Percentiles rank a stretch among this genome's conserved stretches.
Evolutionary conservation across 2,113 vertebrate species (phyloP).

Genomic region (Thalassoma bifasciatum): DNA sequence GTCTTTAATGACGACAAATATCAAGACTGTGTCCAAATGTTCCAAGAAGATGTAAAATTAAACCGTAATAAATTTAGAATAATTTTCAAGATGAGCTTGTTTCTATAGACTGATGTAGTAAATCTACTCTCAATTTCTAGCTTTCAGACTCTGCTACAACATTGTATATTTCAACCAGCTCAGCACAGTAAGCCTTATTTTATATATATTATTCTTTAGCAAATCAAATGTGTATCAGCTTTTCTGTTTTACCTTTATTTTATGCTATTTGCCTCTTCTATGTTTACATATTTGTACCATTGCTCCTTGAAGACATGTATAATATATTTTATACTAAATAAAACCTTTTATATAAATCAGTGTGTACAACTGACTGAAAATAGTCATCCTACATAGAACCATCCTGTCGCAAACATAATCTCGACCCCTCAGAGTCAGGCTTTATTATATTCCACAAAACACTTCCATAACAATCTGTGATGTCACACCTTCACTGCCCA

Average conservation of each 20-base stretch:
- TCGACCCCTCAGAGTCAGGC: too few species aligned
- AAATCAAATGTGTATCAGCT: background rate
- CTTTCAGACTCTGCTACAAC: background rate
- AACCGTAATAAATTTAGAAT: background rate
- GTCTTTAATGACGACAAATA: background rate
- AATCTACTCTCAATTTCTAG: background rate
- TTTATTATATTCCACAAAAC: too few species aligned
- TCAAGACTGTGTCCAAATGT: too few species aligned
- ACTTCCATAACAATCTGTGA: too few species aligned
- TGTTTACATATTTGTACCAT: slow-evolving; percentile 57
- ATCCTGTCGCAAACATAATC: background rate
- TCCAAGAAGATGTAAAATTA: too few species aligned
- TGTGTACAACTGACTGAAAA: background rate
- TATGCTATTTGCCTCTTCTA: slow-evolving; percentile 3
- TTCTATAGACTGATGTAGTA: background rate
- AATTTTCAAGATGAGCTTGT: background rate
- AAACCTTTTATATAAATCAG: slow-evolving; percentile 31
- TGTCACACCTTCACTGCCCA: too few species aligned
- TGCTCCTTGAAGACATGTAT: slow-evolving; percentile 50
- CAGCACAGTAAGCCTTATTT: slow-evolving; percentile 4
- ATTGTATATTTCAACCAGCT: background rate
- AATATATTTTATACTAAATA: slow-evolving; percentile 62
- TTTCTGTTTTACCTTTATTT: slow-evolving; percentile 31
- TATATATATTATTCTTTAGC: slow-evolving; percentile 8
- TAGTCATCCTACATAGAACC: background rate